A percentile compares a stretch with the other conserved stretches of the same genome.
phyloP scores from a whole-genome alignment of 1,140 invertebrate species.

The Drosophila subobscura region DNA sequence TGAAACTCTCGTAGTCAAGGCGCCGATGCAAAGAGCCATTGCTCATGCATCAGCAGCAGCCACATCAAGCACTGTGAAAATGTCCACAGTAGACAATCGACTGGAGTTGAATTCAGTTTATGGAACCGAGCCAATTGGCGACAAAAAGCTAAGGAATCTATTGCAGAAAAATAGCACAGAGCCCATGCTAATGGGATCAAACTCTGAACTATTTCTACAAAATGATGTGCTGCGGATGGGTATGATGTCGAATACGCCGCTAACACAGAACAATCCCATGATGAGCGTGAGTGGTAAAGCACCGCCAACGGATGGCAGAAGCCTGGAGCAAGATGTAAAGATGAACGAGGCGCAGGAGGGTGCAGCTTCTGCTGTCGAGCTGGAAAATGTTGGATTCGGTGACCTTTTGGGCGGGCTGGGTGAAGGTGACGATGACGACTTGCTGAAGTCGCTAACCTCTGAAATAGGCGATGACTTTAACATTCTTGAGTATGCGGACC shows the following conservation, averaged over 20 bases:
- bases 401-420: slow-evolving; percentile 92
- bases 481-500: slow-evolving; percentile 97
- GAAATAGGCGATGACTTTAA: slow-evolving; percentile 97
- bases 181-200: slow-evolving; percentile 54
- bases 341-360: slow-evolving; percentile 61
- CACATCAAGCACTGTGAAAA: slow-evolving; percentile 40
- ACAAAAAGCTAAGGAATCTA: slow-evolving; percentile 66
- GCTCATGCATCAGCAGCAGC: slow-evolving; percentile 24
- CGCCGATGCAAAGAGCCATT: slow-evolving; percentile 47
- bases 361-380: slow-evolving; percentile 64
- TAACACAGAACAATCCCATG: slow-evolving; percentile 74
- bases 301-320: slow-evolving; percentile 52
- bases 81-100: slow-evolving; percentile 41
- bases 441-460: slow-evolving; percentile 88
- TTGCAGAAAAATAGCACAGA: slow-evolving; percentile 66
- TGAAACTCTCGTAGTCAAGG: slow-evolving; percentile 49
- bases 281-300: slow-evolving; percentile 62
- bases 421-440: slow-evolving; percentile 93
- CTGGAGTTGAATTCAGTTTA: slow-evolving; percentile 53
- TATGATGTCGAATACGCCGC: slow-evolving; percentile 50
- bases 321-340: slow-evolving; percentile 65
- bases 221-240: slow-evolving; percentile 65
- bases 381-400: slow-evolving; percentile 86
- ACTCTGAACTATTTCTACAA: slow-evolving; percentile 57
- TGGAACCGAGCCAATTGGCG: slow-evolving; percentile 56